Percentiles rank a stretch among this genome's conserved stretches.
Conservation (phyloP, 2,888 invertebrate species). For the Noctua pronuba region DNA sequence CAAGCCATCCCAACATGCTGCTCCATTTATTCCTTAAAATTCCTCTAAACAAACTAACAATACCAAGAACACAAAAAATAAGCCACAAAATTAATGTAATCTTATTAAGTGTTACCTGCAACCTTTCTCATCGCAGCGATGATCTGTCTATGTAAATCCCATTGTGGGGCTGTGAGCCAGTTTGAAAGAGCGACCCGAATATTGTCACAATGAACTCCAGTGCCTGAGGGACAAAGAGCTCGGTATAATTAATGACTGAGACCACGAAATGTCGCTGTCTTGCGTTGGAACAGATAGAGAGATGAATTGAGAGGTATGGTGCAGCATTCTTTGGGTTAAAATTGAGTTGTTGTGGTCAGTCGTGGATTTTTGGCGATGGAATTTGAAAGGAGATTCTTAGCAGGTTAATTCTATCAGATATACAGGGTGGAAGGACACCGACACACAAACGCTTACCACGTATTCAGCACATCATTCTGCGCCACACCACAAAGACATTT, state of each 20-base stretch:
- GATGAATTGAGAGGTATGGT: conserved; percentile 65
- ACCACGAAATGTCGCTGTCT: conserved; percentile 87
- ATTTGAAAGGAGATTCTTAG: not conserved
- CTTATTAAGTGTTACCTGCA: conserved; percentile 78
- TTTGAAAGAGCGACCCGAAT: conserved; percentile 88
- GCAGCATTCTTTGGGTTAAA: conserved; percentile 25
- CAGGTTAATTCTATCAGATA: not conserved
- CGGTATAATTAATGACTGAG: conserved; percentile 89
- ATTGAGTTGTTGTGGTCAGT: conserved; percentile 1
- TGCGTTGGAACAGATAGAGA: conserved; percentile 72
- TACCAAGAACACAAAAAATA: conserved; percentile 25
- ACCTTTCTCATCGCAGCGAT: conserved; percentile 81
- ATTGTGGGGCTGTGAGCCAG: conserved; percentile 81
- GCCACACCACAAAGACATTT: too few relatives aligned
- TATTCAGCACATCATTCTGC: too few relatives aligned
- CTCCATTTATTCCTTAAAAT: not conserved
- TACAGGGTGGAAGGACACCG: too few relatives aligned
- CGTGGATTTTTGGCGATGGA: not conserved
- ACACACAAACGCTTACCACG: too few relatives aligned
- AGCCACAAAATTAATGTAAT: conserved; percentile 52
- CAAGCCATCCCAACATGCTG: not conserved
- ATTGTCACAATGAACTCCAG: conserved; percentile 88
- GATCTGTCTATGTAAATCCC: conserved; percentile 85
- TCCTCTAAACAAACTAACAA: conserved; percentile 33
- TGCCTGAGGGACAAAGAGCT: conserved; percentile 86